Evolutionary conservation across 1,140 invertebrate species (phyloP).

Genomic region (Bombus haemorrhoidalis): DNA sequence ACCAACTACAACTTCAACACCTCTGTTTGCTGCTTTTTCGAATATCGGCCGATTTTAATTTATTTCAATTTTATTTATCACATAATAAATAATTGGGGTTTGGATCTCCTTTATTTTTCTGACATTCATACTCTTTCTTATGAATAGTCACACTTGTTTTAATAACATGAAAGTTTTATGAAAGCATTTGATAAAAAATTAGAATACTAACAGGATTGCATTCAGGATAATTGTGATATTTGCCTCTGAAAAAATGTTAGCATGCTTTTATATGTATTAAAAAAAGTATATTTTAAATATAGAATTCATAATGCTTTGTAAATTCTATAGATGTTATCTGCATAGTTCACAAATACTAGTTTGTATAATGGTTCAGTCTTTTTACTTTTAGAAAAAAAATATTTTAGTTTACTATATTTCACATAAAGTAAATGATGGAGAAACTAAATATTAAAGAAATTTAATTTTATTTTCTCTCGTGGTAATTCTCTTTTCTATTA

Average conservation of each 20-base stretch:
- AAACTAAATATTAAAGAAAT: slow-evolving; percentile 6
- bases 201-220: not conserved
- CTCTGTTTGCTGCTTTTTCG: slow-evolving; percentile 80
- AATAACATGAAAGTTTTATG: not conserved
- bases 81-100: slow-evolving; percentile 7
- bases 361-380: slow-evolving; percentile 3
- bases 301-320: slow-evolving; percentile 27
- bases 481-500: slow-evolving; percentile 2
- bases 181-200: slow-evolving; percentile 7
- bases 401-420: slow-evolving; percentile 5
- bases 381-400: not conserved
- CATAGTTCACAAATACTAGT: not conserved
- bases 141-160: not conserved
- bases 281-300: slow-evolving; percentile 22
- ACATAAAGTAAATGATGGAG: not conserved
- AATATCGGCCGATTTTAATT: slow-evolving; percentile 79
- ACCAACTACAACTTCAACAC: slow-evolving; percentile 66
- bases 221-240: slow-evolving; percentile 23
- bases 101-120: slow-evolving; percentile 19
- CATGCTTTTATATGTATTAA: slow-evolving; percentile 13
- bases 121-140: not conserved
- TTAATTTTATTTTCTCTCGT: not conserved
- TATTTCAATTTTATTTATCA: slow-evolving; percentile 16
- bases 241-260: slow-evolving; percentile 20
- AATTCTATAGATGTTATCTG: slow-evolving; percentile 13